Base-by-base conservation (phyloP, 2,113 vertebrate genomes). In the Oenanthe melanoleuca region DNA sequence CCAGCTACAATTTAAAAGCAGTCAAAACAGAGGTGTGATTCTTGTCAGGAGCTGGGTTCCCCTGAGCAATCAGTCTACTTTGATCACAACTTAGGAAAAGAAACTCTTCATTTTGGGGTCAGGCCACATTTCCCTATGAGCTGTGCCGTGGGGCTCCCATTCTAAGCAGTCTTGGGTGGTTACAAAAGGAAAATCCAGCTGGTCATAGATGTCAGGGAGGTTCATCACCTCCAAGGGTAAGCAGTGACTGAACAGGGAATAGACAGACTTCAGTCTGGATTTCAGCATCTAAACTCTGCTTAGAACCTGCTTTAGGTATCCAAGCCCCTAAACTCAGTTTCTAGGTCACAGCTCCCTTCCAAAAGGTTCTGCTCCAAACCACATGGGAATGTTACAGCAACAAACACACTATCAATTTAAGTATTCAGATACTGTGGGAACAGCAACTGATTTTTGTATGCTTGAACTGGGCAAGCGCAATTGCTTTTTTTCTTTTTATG, bases 251-350 rank as follows among this genome's bases (percentile, higher is more conserved):
- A 60, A 31, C 7, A 67, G 49, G 34, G 24, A 86, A 49, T 2
- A 74, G 2, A 37, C 5, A 3, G 44, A 60, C 5, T 1, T 1
- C 38, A 42, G 34, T 6, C 28, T 0, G 8, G 40, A 72, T 63
- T 81, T 85, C 38, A 53, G 45, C 37, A 53, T 10, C 40, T 85
- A 23, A 80, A 60, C 66, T 33, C 57, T 26, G 28, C 66, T 81
- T 67, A 71, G 66, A 80, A 11, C 6, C 37, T 65, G 29, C 50
- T 77, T 50, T 12, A 61, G 44, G 40, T 37, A 72, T 22, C 19
- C 49, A 66, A 65, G 17, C 14, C 44, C 29, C 37, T 78, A 47
- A 77, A 47, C 24, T 37, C 47, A 4, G 22, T 56, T 84, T 81
- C 56, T 87, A 31, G 5, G 31, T 33, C 57, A 71, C 37, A 69